A percentile compares a stretch with the other conserved stretches of the same genome.
Evolutionary conservation across 2,888 invertebrate species (phyloP).

Genomic region (Punctoribates punctum): DNA sequence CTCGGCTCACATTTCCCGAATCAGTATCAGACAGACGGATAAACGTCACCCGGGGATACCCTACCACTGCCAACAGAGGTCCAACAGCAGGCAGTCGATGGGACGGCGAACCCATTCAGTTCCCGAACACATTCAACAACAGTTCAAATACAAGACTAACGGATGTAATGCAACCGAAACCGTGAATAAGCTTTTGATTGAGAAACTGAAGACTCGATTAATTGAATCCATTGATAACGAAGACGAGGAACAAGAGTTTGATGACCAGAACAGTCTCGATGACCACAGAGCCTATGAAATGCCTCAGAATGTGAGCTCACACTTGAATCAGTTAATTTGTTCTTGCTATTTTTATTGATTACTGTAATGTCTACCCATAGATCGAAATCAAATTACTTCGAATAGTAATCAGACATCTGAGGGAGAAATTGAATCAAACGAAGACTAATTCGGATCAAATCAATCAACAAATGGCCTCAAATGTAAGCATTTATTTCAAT

Average conservation of each 20-base stretch:
- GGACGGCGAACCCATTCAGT: no score
- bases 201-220: neutral
- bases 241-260: neutral
- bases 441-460: neutral
- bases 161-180: neutral
- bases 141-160: no score
- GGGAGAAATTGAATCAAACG: neutral
- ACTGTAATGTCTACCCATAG: no score
- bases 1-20: no score
- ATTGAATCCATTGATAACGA: neutral
- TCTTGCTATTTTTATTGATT: no score
- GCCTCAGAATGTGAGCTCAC: neutral
- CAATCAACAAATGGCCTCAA: neutral
- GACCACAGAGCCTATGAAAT: neutral
- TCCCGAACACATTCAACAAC: no score
- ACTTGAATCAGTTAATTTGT: no score
- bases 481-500: neutral
- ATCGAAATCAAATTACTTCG: neutral
- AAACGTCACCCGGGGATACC: no score
- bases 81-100: no score
- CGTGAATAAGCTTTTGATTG: neutral
- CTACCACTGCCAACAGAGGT: no score
- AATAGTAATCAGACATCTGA: neutral
- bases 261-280: neutral
- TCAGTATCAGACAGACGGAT: no score